Evolutionary conservation across 2,797 vertebrate genomes (phyloP), one percentile per base, ranked within the genome.

Genomic region (Artibeus lituratus): DNA sequence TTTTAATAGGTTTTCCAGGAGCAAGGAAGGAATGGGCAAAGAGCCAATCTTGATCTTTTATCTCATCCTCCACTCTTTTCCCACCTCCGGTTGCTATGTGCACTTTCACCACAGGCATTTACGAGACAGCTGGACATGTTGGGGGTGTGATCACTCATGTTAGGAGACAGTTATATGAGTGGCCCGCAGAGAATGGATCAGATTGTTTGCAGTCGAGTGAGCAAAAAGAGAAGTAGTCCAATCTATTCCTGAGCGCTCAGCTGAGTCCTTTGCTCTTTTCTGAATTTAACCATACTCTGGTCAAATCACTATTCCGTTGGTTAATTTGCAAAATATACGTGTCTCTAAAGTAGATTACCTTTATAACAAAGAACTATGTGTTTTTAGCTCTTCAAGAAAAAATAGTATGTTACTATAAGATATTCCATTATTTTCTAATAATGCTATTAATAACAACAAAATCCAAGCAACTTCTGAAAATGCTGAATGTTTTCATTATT

Each of bases 341-440:
- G 77, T n/a, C 26, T 92, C 42, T 74, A 47, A 80, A 86, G 7
- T 18, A 16, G 47, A 94, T 91, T 92, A 89, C 32, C 35, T 91
- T 55, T 47, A 37, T 62, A 83, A 67, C 5, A 82, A 90, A 94
- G 42, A 87, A 80, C 18, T 24, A 26, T 77, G 37, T 67, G 26
- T 9, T 86, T 90, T 95, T 51, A 88, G 53, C 16, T 70, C 44
- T 49, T 96, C 74, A 81, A 86, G 57, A 49, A 92, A 95, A 83
- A 91, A 70, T 47, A 47, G 10, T 32, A 77, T 26, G 7, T 26
- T 72, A 55, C 32, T 57, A 44, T 0, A 88, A 96, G 39, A 37
- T 42, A 91, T 4, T 37, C n/a, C 8, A 65, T 76, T 70, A 59
- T 16, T 89, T 90, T 94, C 10, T 77, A 83, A 65, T 16, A 92